Base-by-base conservation (phyloP, 2,888 invertebrate genomes). In the Lacanobia oleracea region DNA sequence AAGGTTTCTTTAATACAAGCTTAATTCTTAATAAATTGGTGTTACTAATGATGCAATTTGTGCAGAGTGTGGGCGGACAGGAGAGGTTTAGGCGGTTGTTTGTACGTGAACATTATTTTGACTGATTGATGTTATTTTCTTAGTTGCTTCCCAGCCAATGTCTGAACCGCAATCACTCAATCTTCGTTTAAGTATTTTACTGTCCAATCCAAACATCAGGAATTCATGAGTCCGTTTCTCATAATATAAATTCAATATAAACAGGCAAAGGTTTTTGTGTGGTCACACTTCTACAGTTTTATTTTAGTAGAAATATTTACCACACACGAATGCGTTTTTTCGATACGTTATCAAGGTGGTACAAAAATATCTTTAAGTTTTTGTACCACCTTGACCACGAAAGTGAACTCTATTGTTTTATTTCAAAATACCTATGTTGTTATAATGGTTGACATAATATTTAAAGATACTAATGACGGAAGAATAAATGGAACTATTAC, bases 1-100 rank as follows among this genome's bases (percentile, higher is more conserved):
- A 86, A 85, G 83, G 86, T 86, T 80, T 69, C 33, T 51, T 69
- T 72, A 76, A 64, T 75, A 67, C 56, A 69, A 77, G 43, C 68
- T 70, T 75, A 70, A 68, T 77, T 54, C 70, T 75, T 78, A 61
- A 77, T 72, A 79, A 75, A 72, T 83, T 71, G 40, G 33, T 67
- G 40, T 59, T 57, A 5, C 10, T 57, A 73, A 82, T 56, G 59
- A 64, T 60, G 33, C 54, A 4, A 61, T 63, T 73, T 67, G 67
- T 61, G 43, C 12, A 33, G 18, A 4, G 33, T 63, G 71, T 81
- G 74, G 83, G 85, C 72, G 81, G 77, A 83, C 66, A 78, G 43
- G 48, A 69, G 45, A 77, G 23, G 56, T 66, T 62, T 59, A 71
- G 48, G 21, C 12, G 50, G 70, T 63, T 63, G 37, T 59, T 63